Percentiles rank a stretch among this genome's conserved stretches.
Conservation (phyloP, 2,888 invertebrate species). For the Eurytoma californica region DNA sequence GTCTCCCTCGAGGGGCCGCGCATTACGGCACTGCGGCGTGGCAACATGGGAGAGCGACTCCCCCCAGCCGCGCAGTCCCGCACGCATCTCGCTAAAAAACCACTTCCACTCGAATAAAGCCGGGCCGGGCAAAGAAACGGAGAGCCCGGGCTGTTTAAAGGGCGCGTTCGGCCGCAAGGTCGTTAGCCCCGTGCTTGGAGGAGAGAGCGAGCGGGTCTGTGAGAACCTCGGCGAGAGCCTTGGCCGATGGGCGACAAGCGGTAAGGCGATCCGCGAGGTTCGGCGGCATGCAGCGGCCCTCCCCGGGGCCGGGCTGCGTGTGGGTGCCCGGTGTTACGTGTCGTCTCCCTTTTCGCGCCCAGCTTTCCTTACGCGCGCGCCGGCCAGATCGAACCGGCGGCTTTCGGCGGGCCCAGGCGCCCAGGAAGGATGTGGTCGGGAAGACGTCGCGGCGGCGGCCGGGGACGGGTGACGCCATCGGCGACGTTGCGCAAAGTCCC, state of each 20-base stretch:
- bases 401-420: background rate
- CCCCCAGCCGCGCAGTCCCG: too few species aligned
- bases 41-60: too few species aligned
- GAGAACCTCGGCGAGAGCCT: conserved; percentile 64
- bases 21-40: conserved; percentile 22
- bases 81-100: conserved; percentile 54
- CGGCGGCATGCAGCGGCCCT: conserved; percentile 8
- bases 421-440: conserved; percentile 73
- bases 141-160: conserved; percentile 61
- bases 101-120: conserved; percentile 58
- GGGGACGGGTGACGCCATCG: conserved; percentile 66
- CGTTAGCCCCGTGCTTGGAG: conserved; percentile 64
- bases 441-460: conserved; percentile 61
- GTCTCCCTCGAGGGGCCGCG: conserved; percentile 31
- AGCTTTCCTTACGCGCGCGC: background rate
- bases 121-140: conserved; percentile 12
- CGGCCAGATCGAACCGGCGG: background rate
- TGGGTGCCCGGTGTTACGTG: too few species aligned
- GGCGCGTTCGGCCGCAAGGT: conserved; percentile 61
- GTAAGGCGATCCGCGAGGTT: conserved; percentile 68
- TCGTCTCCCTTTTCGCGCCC: background rate
- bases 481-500: conserved; percentile 64
- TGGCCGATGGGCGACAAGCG: background rate
- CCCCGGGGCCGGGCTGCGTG: too few species aligned
- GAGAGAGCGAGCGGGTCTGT: conserved; percentile 57